Evolutionary conservation across 2,797 vertebrate genomes (phyloP), one percentile per base, ranked within the genome.

Genomic region (Chaetodon trifasciatus): DNA sequence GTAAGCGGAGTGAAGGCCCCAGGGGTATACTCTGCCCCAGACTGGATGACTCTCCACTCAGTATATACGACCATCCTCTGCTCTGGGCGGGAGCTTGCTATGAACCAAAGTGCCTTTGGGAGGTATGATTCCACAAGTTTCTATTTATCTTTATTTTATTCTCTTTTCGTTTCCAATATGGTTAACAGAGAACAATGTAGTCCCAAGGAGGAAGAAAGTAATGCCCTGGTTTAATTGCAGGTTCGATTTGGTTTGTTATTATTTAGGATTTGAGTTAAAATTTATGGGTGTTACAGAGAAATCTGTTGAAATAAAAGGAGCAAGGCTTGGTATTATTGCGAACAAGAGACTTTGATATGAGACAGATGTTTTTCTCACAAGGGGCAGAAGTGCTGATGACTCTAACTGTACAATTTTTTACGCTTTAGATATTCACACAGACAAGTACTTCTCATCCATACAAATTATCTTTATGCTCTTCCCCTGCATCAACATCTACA

Each of bases 61-160:
- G 16, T 24, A 19, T 65, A 52, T 63, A 23, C 69, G 74, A 84
- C 66, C 70, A 57, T 50, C 23, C 66, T 73, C 35, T 81, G 79
- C 74, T 88, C 81, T 68, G 57, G 52, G 56, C 7, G 42, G 74
- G 64, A 83, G 84, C 78, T 82, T 87, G 55, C 90, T 69, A 28
- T 62, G 87, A 90, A 93, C 91, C 92, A 93, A 93, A 92, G 91
- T 91, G 92, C 90, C 89, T 86, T 61, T 24, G 19, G 69, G 85
- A 84, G 83, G 84, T 82, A 60, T 69, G 47, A 78, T 65, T 82
- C 79, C 39, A 66, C 21, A 60, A 65, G 12, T 73, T 83, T 69
- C 3, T 65, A 28, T 70, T 68, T 19, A 28, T 46, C 63, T 74
- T 73, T 42, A 39, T 69, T 42, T 28, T 69, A 42, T 75, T 46